phyloP scores from a whole-genome alignment of 2,797 vertebrate genomes.

The Labeo calbasu region DNA sequence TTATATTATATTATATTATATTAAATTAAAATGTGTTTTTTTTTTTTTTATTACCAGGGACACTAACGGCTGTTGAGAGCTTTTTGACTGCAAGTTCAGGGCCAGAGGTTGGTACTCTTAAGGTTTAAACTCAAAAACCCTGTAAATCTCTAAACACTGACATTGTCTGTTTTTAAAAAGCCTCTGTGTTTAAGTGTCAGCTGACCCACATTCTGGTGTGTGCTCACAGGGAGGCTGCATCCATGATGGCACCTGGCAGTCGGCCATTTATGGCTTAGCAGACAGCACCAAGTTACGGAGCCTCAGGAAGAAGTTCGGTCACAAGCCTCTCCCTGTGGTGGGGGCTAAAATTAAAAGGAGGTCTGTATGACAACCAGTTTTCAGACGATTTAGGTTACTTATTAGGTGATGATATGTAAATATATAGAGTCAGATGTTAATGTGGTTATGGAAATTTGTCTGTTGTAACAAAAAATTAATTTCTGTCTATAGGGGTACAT shows the following conservation, averaged over 20 bases:
- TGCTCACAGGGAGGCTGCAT: conserved; percentile 79
- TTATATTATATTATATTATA: neutral
- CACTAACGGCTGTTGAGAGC: conserved; percentile 91
- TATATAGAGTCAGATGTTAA: neutral
- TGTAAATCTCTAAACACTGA: neutral
- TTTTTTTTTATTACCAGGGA: conserved; percentile 76
- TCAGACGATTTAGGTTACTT: neutral
- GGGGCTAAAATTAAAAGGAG: conserved; percentile 89
- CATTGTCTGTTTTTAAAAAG: neutral
- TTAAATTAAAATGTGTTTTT: too few species aligned
- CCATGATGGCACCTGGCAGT: conserved; percentile 96
- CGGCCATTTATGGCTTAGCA: conserved; percentile 86
- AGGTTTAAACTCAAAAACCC: conserved; percentile 11
- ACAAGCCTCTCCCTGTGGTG: conserved; percentile 84
- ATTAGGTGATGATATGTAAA: neutral
- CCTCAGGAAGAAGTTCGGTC: conserved; percentile 84
- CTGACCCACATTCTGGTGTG: conserved; percentile 21
- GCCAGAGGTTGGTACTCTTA: conserved; percentile 81
- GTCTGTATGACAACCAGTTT: conserved; percentile 66
- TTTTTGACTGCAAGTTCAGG: conserved; percentile 85
- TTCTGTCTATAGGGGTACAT: conserved; percentile 72
- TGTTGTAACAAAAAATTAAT: neutral
- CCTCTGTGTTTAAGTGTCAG: conserved; percentile 11
- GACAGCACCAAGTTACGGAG: conserved; percentile 80
- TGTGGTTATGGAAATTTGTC: neutral